Percentiles rank a stretch among this genome's conserved stretches.
phyloP scores from a whole-genome alignment of 23 tunicate genomes.

The Halocynthia aurantium region DNA sequence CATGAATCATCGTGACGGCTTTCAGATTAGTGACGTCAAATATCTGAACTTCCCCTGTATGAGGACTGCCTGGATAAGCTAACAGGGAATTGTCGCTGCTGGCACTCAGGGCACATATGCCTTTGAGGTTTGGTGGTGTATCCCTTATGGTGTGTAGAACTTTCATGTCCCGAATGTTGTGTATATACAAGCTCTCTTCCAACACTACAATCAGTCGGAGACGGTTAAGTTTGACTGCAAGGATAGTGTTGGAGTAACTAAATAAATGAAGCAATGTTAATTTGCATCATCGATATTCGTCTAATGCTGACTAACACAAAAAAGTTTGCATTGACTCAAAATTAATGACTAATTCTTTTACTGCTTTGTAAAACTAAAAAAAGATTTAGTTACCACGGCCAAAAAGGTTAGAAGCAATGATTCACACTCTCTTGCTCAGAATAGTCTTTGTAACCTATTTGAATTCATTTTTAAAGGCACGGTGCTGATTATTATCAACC shows the following conservation, averaged over 20 bases:
- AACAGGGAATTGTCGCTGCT: slow-evolving; percentile 41
- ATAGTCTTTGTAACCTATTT: too few species aligned
- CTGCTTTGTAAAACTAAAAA: too few species aligned
- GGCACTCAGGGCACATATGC: slow-evolving; percentile 63
- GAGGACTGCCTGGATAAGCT: slow-evolving; percentile 62
- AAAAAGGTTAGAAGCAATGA: too few species aligned
- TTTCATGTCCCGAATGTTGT: slow-evolving; percentile 59
- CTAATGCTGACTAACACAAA: too few species aligned
- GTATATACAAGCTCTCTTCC: slow-evolving; percentile 66
- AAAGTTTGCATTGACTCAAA: too few species aligned
- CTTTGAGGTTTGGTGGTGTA: slow-evolving; percentile 69
- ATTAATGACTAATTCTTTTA: too few species aligned
- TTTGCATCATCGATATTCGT: too few species aligned
- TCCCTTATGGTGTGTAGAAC: slow-evolving; percentile 74
- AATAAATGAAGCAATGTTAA: neutral
- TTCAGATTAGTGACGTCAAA: slow-evolving; percentile 62
- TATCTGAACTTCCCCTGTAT: slow-evolving; percentile 71
- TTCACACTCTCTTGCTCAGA: too few species aligned
- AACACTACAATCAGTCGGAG: slow-evolving; percentile 52
- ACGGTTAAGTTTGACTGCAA: slow-evolving; percentile 79
- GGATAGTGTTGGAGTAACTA: slow-evolving; percentile 65
- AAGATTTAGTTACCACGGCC: too few species aligned
- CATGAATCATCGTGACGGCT: slow-evolving; percentile 72
- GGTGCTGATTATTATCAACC: too few species aligned
- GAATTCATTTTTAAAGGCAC: too few species aligned